These are phyloP conservation scores for Zaprionus camerounensis DNA, from an alignment of 1,140 invertebrate genomes.

Conservation along the genomic window DNA sequence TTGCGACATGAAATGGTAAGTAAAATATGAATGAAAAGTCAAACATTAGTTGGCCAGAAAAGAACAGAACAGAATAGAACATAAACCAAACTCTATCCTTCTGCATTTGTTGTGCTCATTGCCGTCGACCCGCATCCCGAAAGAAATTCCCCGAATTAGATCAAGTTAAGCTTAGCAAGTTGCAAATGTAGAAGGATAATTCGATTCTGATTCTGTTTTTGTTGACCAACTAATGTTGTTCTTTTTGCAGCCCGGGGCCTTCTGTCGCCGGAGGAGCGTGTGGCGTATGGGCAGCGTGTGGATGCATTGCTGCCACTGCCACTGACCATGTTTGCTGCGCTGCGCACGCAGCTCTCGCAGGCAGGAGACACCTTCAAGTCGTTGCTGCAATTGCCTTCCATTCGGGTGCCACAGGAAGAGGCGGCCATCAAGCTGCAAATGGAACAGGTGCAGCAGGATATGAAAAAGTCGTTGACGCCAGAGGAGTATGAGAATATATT, in stretches of 20 bases:
- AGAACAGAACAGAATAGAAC: conserved; percentile 13
- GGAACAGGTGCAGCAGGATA: conserved; percentile 56
- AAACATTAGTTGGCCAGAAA: conserved; percentile 63
- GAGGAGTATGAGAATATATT: conserved; percentile 81
- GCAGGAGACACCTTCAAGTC: conserved; percentile 12
- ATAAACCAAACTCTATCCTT: conserved; percentile 79
- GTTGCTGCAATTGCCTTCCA: not conserved
- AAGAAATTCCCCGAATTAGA: not conserved
- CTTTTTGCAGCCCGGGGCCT: conserved; percentile 68
- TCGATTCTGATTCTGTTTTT: conserved; percentile 20
- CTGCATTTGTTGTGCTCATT: conserved; percentile 81
- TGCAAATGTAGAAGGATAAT: conserved; percentile 71
- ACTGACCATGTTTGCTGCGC: conserved; percentile 40
- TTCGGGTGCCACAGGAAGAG: conserved; percentile 3
- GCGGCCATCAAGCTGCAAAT: conserved; percentile 51
- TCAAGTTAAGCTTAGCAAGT: conserved; percentile 14
- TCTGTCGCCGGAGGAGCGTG: conserved; percentile 52
- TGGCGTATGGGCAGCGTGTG: conserved; percentile 40
- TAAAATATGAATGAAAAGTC: conserved; percentile 46
- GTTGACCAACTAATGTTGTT: conserved; percentile 61
- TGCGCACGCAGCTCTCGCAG: conserved; percentile 34
- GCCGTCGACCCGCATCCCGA: conserved; percentile 25
- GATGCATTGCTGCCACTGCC: conserved; percentile 65
- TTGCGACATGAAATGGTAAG: conserved; percentile 65
- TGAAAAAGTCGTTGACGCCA: conserved; percentile 64